Conservation (phyloP, 1,140 invertebrate species). For the Drosophila arizonae region DNA sequence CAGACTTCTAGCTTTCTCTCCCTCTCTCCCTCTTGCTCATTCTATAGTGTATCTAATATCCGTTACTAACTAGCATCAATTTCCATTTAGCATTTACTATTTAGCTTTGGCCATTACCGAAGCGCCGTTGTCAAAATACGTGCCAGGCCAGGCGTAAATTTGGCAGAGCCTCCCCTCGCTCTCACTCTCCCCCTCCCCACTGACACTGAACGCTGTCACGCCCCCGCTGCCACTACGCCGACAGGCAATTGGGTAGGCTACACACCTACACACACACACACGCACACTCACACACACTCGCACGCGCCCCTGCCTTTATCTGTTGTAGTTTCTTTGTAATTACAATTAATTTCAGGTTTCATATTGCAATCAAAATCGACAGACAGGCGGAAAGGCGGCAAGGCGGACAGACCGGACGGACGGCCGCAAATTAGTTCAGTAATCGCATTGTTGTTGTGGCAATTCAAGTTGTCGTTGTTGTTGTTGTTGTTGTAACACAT, state of each 20-base stretch:
- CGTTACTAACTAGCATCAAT: slow-evolving; percentile 20
- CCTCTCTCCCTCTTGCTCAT: neutral
- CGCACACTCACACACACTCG: neutral
- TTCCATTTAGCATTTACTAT: slow-evolving; percentile 30
- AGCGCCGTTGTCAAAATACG: slow-evolving; percentile 40
- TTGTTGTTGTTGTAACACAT: slow-evolving; percentile 18
- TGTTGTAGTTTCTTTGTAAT: slow-evolving; percentile 35
- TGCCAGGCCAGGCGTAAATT: slow-evolving; percentile 57
- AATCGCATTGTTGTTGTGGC: slow-evolving; percentile 36
- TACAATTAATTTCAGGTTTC: slow-evolving; percentile 75
- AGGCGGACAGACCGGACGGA: slow-evolving; percentile 5
- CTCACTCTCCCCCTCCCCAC: neutral
- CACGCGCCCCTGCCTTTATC: slow-evolving; percentile 15
- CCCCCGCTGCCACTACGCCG: no score
- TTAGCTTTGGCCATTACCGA: slow-evolving; percentile 30
- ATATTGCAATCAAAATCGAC: slow-evolving; percentile 72
- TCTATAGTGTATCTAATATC: neutral
- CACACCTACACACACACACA: neutral
- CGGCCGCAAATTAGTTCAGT: slow-evolving; percentile 52
- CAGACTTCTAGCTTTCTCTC: no score
- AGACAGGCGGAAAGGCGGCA: slow-evolving; percentile 7
- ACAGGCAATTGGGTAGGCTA: no score
- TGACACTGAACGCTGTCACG: neutral
- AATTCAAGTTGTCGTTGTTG: slow-evolving; percentile 14
- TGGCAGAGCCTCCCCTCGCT: neutral